phyloP scores from a whole-genome alignment of 2,113 vertebrate genomes.

The Perccottus glenii region DNA sequence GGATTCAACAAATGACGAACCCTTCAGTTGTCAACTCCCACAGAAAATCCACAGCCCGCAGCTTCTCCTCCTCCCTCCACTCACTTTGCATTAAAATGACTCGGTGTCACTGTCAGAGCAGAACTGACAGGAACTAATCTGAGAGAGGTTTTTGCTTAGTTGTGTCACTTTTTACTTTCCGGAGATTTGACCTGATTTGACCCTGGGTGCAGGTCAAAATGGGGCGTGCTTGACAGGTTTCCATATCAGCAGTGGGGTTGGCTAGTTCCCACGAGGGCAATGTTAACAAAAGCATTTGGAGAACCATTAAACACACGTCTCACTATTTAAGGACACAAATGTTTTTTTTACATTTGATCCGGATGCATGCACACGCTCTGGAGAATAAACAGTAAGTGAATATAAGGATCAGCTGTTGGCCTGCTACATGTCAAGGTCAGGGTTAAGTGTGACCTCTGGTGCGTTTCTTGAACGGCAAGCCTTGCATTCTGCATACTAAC shows the following conservation, averaged over 20 bases:
- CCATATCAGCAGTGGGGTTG: constrained; percentile 26
- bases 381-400: constrained; percentile 23
- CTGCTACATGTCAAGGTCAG: constrained; percentile 2
- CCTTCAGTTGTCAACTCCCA: constrained; percentile 54
- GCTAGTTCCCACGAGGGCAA: constrained; percentile 45
- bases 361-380: constrained; percentile 6
- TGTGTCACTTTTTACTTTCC: constrained; percentile 26
- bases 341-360: constrained; percentile 9
- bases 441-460: constrained; percentile 16
- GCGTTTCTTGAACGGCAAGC: background rate
- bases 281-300: constrained; percentile 51
- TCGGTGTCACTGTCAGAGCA: constrained; percentile 16
- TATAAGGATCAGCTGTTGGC: constrained; percentile 11
- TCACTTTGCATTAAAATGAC: constrained; percentile 48
- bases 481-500: constrained; percentile 11
- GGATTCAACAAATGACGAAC: constrained; percentile 53
- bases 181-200: constrained; percentile 32
- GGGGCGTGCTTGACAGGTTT: constrained; percentile 34
- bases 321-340: constrained; percentile 18
- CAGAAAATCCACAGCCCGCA: constrained; percentile 32
- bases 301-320: constrained; percentile 22
- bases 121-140: constrained; percentile 26
- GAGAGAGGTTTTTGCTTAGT: constrained; percentile 22
- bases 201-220: constrained; percentile 34
- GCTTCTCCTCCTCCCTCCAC: constrained; percentile 23